phyloP scores from a whole-genome alignment of 2,797 vertebrate species.

The Intellagama lesueurii region DNA sequence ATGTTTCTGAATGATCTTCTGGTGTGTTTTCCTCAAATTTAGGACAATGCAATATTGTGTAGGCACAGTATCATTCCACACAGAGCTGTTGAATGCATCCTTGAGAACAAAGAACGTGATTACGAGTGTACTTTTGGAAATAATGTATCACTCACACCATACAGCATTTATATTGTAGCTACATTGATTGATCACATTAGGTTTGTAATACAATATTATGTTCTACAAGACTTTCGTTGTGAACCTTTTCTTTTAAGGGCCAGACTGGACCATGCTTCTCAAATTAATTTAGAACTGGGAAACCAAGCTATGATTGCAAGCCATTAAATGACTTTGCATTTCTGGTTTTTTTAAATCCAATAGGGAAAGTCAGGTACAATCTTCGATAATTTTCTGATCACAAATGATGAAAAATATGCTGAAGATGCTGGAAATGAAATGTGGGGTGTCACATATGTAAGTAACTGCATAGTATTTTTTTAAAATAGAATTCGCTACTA shows the following conservation, averaged over 20 bases:
- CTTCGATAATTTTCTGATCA: constrained; percentile 89
- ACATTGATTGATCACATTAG: background rate
- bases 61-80: background rate
- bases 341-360: constrained; percentile 47
- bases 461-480: constrained; percentile 32
- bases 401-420: constrained; percentile 84
- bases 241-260: background rate
- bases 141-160: background rate
- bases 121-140: background rate
- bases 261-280: constrained; percentile 3
- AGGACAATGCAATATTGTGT: background rate
- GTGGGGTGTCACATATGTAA: constrained; percentile 85
- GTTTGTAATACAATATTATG: constrained; percentile 1
- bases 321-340: background rate
- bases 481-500: constrained; percentile 34
- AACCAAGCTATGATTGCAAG: constrained; percentile 25
- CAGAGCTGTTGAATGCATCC: background rate
- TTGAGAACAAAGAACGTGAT: background rate
- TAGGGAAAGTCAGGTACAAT: constrained; percentile 88
- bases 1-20: background rate
- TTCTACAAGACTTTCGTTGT: constrained; percentile 10
- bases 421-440: constrained; percentile 85
- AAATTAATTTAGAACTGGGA: background rate
- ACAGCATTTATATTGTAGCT: background rate
- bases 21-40: background rate